A percentile compares a stretch with the other conserved stretches of the same genome.
Evolutionary conservation across 2,797 vertebrate genomes (phyloP).

Genomic region (Cyprinodon diabolis): DNA sequence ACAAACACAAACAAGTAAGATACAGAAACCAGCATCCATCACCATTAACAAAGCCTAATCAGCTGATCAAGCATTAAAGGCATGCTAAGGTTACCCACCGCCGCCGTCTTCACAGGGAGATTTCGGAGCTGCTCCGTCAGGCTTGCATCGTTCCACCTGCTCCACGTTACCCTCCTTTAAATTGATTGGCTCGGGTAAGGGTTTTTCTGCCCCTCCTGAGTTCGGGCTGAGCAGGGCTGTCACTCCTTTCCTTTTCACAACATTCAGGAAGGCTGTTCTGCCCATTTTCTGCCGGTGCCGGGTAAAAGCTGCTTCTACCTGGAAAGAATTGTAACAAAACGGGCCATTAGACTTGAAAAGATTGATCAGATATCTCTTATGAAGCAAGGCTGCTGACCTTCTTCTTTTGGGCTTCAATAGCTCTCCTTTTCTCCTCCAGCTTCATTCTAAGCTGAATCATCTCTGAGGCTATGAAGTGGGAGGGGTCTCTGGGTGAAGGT

Average conservation of each 20-base stretch:
- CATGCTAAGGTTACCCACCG: constrained; percentile 34
- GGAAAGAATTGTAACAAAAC: not conserved
- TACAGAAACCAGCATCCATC: not conserved
- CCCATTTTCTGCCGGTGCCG: constrained; percentile 96
- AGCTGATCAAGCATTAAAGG: not conserved
- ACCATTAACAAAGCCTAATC: not conserved
- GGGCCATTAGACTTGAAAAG: not conserved
- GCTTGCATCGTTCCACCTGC: constrained; percentile 83
- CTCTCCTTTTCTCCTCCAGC: constrained; percentile 95
- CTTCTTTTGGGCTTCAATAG: constrained; percentile 98
- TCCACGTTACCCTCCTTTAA: constrained; percentile 56
- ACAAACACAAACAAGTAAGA: not conserved
- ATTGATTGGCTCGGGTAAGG: constrained; percentile 68
- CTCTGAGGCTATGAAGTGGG: constrained; percentile 92
- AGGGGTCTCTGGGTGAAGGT: constrained; percentile 85
- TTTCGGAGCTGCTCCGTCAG: constrained; percentile 83
- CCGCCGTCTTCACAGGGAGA: constrained; percentile 81
- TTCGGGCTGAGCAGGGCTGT: constrained; percentile 82
- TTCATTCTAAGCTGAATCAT: constrained; percentile 98
- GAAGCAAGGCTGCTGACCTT: constrained; percentile 69
- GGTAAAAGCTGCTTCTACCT: constrained; percentile 94
- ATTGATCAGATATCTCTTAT: rapidly evolving
- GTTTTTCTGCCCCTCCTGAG: constrained; percentile 79
- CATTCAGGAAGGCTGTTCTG: constrained; percentile 94
- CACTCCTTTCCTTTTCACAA: constrained; percentile 93